Evolutionary conservation across 2,888 invertebrate species (phyloP).

Genomic region (Cantharis lateralis): DNA sequence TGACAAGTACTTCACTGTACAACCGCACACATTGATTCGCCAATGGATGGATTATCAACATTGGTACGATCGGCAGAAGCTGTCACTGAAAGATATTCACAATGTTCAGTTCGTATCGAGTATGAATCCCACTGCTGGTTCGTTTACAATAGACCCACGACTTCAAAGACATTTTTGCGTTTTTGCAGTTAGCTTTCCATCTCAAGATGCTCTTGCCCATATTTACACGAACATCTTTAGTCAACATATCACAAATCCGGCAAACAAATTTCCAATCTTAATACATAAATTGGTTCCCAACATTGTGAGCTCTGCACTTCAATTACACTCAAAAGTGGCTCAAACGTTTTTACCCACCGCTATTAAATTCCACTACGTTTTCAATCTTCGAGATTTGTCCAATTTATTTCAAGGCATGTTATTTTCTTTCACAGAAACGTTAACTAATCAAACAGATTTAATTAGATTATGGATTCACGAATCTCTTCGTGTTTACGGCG

Average conservation of each 20-base stretch:
- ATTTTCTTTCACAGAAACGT: conserved; percentile 76
- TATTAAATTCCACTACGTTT: conserved; percentile 92
- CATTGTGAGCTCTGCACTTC: conserved; percentile 74
- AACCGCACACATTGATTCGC: conserved; percentile 90
- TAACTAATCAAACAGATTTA: conserved; percentile 71
- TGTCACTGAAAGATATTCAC: conserved; percentile 86
- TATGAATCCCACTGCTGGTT: conserved; percentile 97
- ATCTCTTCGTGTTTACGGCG: conserved; percentile 86
- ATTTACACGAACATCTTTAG: conserved; percentile 84
- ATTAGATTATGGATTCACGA: conserved; percentile 90
- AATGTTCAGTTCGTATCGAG: conserved; percentile 93
- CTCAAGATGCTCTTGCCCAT: conserved; percentile 76
- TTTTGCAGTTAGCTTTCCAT: conserved; percentile 87
- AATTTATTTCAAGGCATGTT: conserved; percentile 93
- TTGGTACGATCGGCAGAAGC: conserved; percentile 91
- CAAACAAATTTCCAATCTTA: conserved; percentile 67
- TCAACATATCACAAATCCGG: conserved; percentile 71
- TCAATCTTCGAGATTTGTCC: conserved; percentile 89
- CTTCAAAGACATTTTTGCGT: conserved; percentile 87
- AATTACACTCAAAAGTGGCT: conserved; percentile 76
- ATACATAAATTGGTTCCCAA: conserved; percentile 65
- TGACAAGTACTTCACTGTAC: conserved; percentile 91
- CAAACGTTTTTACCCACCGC: conserved; percentile 88
- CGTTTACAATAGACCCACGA: conserved; percentile 90
- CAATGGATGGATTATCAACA: conserved; percentile 94